phyloP scores from a whole-genome alignment of 1,140 invertebrate genomes.

The Drosophila miranda region DNA sequence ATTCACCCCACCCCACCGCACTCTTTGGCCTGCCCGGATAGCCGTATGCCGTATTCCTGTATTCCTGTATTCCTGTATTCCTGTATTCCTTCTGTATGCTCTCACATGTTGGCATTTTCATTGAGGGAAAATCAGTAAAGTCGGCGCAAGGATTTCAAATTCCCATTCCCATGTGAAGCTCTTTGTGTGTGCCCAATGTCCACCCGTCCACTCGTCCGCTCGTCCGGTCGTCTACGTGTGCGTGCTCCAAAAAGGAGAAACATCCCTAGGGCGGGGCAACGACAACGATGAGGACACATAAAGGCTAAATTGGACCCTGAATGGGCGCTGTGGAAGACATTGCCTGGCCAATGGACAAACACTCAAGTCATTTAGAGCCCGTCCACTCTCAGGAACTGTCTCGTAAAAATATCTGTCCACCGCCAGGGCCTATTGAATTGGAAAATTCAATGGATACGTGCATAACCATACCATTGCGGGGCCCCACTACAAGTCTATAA shows the following conservation, averaged over 20 bases:
- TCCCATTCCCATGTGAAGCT: constrained; percentile 35
- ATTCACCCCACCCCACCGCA: not conserved
- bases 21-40: not conserved
- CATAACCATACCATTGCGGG: constrained; percentile 54
- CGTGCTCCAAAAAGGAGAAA: constrained; percentile 60
- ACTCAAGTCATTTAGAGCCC: constrained; percentile 67
- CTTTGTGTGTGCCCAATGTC: constrained; percentile 7
- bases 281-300: constrained; percentile 63
- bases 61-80: not conserved
- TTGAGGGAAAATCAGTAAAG: constrained; percentile 67
- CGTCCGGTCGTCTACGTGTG: constrained; percentile 29
- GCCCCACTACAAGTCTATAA: constrained; percentile 49
- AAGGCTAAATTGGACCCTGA: constrained; percentile 72
- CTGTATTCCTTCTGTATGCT: constrained; percentile 40
- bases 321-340: constrained; percentile 59
- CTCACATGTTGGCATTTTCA: constrained; percentile 62
- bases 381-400: too few relatives aligned
- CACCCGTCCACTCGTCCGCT: too few relatives aligned
- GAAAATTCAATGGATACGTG: constrained; percentile 55
- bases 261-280: constrained; percentile 61
- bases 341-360: constrained; percentile 59
- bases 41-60: too few relatives aligned
- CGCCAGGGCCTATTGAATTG: constrained; percentile 52
- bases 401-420: constrained; percentile 7
- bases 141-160: constrained; percentile 37